These are phyloP conservation scores for Teleiodes luculella DNA, from an alignment of 2,888 invertebrate species.

Conservation along the genomic window DNA sequence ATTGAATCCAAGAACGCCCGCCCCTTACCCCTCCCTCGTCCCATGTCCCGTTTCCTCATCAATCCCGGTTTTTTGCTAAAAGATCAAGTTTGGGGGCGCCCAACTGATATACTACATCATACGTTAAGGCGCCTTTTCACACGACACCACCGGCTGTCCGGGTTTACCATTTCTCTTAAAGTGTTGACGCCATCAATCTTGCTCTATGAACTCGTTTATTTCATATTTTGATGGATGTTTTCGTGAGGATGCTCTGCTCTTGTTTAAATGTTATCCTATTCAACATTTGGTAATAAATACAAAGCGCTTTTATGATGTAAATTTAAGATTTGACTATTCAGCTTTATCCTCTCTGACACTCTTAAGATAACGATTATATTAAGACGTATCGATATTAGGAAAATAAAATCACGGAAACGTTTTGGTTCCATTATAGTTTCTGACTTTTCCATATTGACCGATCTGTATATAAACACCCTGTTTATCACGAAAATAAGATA, in stretches of 20 bases:
- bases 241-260: too few relatives aligned
- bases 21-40: neutral
- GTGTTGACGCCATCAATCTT: conserved; percentile 17
- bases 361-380: too few relatives aligned
- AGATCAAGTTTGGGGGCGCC: conserved; percentile 38
- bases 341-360: too few relatives aligned
- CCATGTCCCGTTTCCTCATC: conserved; percentile 26
- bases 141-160: conserved; percentile 26
- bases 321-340: too few relatives aligned
- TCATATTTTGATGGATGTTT: conserved; percentile 5
- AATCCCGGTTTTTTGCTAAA: conserved; percentile 46
- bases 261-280: too few relatives aligned
- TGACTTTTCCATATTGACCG: too few relatives aligned
- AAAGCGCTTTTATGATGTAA: too few relatives aligned
- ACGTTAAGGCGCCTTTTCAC: conserved; percentile 34
- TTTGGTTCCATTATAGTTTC: too few relatives aligned
- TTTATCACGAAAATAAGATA: neutral
- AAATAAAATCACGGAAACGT: too few relatives aligned
- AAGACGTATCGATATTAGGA: too few relatives aligned
- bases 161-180: conserved; percentile 19
- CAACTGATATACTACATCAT: conserved; percentile 34
- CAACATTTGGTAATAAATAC: too few relatives aligned
- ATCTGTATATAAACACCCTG: neutral
- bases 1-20: neutral
- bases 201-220: conserved; percentile 12